These are phyloP conservation scores for Austrofundulus limnaeus DNA, from an alignment of 2,113 vertebrate species.

Conservation along the genomic window DNA sequence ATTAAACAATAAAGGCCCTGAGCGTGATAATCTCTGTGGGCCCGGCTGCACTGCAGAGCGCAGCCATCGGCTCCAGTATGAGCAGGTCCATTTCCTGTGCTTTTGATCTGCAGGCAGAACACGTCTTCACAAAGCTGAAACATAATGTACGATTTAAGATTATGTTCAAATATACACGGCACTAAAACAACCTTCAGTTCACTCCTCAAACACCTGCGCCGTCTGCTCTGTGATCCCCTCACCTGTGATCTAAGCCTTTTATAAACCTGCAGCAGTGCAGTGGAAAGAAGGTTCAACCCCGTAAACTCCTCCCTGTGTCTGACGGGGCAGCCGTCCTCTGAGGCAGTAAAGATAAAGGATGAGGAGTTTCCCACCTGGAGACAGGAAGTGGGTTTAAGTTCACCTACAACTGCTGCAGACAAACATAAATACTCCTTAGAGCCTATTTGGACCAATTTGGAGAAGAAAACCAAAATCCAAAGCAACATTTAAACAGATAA, in stretches of 20 bases:
- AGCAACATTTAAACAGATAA: not conserved
- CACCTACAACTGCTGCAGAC: constrained; percentile 16
- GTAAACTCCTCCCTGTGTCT: constrained; percentile 61
- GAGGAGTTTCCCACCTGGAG: constrained; percentile 75
- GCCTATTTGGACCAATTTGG: constrained; percentile 16
- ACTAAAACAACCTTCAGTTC: constrained; percentile 54
- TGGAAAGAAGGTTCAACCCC: constrained; percentile 48
- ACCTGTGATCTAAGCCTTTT: constrained; percentile 77
- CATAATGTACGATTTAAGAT: constrained; percentile 46
- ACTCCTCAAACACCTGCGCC: constrained; percentile 72
- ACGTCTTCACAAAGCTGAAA: constrained; percentile 56
- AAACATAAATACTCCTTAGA: constrained; percentile 26
- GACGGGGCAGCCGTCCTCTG: constrained; percentile 52
- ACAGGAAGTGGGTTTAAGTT: constrained; percentile 57
- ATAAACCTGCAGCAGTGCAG: constrained; percentile 66
- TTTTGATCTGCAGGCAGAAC: constrained; percentile 59
- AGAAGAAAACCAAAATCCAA: constrained; percentile 12
- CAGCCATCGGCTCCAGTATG: constrained; percentile 24
- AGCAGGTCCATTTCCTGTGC: constrained; percentile 54
- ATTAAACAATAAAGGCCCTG: constrained; percentile 64
- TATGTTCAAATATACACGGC: constrained; percentile 45
- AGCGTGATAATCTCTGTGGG: constrained; percentile 64
- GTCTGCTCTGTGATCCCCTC: constrained; percentile 75
- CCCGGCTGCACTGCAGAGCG: constrained; percentile 39
- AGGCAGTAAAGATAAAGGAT: constrained; percentile 78